Evolutionary conservation across 2,888 invertebrate genomes (phyloP), one percentile per base, ranked within the genome.

Genomic region (Hypomecis punctinalis): DNA sequence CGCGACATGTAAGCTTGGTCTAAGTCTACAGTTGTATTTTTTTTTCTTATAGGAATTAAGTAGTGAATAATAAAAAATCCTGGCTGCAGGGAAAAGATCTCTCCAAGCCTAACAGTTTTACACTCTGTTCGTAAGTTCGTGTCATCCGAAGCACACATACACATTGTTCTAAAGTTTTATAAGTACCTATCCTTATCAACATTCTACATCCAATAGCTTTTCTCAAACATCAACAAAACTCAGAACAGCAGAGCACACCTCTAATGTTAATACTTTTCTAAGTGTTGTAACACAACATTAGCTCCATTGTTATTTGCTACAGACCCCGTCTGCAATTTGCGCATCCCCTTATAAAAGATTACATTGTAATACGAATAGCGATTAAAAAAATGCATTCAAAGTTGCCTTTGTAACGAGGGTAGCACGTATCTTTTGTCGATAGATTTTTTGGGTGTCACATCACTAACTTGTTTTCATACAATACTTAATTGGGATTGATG

Each of bases 211-310:
- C 23, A 23, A 23, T 23, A 23, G 23, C 23, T 23, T 23, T 23
- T 3, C 23, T 23, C 8, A 5, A 6, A 8, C 51, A 55, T 55
- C 60, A 69, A 67, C 62, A 63, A 40, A 63, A 68, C 55, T 61
- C 63, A 66, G 85, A 84, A 76, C 87, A 74, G 61, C 62, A 76
- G 86, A 74, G 61, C 62, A 64, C 87, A 83, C 75, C 86, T 73
- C 84, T 85, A 81, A 54, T 55, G 55, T 70, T 83, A 85, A 83
- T 85, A 84, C 76, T 75, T 75, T 75, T 57, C 72, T 83, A 85
- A 87, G 83, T 86, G 84, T 87, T 91, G 90, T 89, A 86, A 78
- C 82, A 80, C 84, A 90, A 91, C 90, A 91, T 87, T 89, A 85
- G 79, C 68, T 70, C 81, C 75, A 85, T 90, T 88, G 87, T 89